Percentiles rank a stretch among this genome's conserved stretches.
Conservation (phyloP, 64 coral and sea anemone species). For the Orbicella faveolata region DNA sequence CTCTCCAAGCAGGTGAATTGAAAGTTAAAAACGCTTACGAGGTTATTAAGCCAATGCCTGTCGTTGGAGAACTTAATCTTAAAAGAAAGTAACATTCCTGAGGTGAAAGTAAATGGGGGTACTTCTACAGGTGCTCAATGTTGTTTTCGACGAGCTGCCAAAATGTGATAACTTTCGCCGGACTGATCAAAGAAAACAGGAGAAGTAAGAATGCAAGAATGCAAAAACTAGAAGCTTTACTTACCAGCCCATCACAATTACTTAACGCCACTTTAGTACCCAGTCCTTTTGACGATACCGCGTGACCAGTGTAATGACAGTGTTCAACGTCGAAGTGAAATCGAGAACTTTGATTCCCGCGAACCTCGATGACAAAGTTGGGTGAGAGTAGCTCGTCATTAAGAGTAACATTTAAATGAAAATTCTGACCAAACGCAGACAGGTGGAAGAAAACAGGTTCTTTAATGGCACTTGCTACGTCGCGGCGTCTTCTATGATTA, state of each 20-base stretch:
- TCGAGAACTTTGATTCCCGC: slow-evolving; percentile 42
- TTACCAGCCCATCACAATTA: slow-evolving; percentile 72
- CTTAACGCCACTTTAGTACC: slow-evolving; percentile 49
- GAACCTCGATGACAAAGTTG: slow-evolving; percentile 42
- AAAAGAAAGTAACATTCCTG: no score
- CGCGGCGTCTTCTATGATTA: background rate
- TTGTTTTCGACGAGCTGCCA: no score
- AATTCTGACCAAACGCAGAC: slow-evolving; percentile 21
- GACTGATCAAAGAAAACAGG: no score
- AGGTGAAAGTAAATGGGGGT: no score
- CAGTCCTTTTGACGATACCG: slow-evolving; percentile 27
- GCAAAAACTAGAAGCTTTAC: background rate
- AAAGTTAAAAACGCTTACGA: no score
- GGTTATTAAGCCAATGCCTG: no score
- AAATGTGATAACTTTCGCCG: no score
- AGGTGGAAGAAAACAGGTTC: slow-evolving; percentile 20
- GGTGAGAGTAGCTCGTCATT: slow-evolving; percentile 46
- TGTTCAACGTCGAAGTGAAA: background rate
- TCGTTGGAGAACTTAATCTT: no score
- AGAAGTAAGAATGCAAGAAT: background rate
- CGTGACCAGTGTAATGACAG: slow-evolving; percentile 61
- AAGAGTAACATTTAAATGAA: slow-evolving; percentile 33
- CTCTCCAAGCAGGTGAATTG: no score
- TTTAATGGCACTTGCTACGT: background rate
- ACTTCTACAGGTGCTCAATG: no score